Base-by-base conservation (phyloP, 1,140 invertebrate species). In the Ooceraea biroi region DNA sequence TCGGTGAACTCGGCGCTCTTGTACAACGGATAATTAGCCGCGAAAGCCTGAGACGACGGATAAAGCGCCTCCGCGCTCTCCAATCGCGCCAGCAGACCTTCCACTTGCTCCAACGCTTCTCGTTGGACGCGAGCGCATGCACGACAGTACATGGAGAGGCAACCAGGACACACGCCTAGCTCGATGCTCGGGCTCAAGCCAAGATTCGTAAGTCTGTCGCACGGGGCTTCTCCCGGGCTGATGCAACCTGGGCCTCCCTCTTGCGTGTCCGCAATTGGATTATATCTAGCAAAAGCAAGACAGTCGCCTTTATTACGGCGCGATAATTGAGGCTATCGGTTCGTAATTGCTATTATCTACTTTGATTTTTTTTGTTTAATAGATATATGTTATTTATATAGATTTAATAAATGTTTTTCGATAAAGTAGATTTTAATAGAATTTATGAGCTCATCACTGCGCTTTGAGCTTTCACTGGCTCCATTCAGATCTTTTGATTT, bases 41-140 rank as follows among this genome's bases (percentile, higher is more conserved):
- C 96, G 92, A 98, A 97, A 27, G 97, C 96, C 85, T 96, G 96
- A n/a, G 96, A 96, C 1, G 97, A 98, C 0, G 98, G 97, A 94
- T 98, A 99, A 0, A 98, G 95, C 1, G 96, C 95, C 89, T 98
- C 97, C 0, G 97, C 97, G n/a, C 94, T 94, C 88, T 98, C 97
- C 65, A 98, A 93, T 60, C 97, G 95, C 36, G 96, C 95, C 57
- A 98, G 92, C 66, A 99, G 92, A 72, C 94, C 92, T 89, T 96
- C 95, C 1, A 98, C 96, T 90, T 98, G 96, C 14, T 95, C 95
- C 87, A 98, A 94, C 0, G 97, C 97, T 78, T 95, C 91, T 71
- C 96, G 96, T 89, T 97, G 96, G 3, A 96, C 95, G 58, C 96
- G 95, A 57, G 96, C 94, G 91, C 97, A 98, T 7, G 92, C 91